A percentile compares a stretch with the other conserved stretches of the same genome.
Conservation (phyloP, 1,140 invertebrate species). For the Panulirus ornatus region DNA sequence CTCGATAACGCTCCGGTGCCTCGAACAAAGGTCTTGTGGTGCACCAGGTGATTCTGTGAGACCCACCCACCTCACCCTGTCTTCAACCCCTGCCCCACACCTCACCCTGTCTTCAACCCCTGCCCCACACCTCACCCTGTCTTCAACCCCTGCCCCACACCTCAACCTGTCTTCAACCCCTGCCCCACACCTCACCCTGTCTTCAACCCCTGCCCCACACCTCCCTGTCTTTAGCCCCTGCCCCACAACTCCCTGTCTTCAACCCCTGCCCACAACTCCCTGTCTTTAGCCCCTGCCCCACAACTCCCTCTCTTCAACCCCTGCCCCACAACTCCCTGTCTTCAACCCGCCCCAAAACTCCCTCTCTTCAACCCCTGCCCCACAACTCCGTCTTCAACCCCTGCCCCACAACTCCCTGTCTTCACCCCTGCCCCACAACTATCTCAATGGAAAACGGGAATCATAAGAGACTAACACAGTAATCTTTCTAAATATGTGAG, state of each 20-base stretch:
- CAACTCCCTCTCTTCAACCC: background rate
- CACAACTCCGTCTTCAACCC: background rate
- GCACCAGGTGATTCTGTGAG: no score
- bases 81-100: no score
- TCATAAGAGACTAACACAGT: background rate
- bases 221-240: background rate
- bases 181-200: background rate
- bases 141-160: no score
- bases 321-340: background rate
- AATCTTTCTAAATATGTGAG: background rate
- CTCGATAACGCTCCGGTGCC: no score
- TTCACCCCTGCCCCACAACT: background rate
- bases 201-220: background rate
- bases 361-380: background rate
- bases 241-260: background rate
- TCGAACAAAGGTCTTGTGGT: no score
- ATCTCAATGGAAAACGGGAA: background rate
- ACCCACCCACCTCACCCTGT: no score
- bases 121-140: no score
- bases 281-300: background rate
- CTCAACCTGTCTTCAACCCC: background rate
- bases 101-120: no score
- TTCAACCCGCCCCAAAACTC: background rate
- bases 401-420: background rate
- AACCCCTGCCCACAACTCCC: background rate